Base-by-base conservation (phyloP, 2,888 invertebrate genomes). In the Therioaphis trifolii region DNA sequence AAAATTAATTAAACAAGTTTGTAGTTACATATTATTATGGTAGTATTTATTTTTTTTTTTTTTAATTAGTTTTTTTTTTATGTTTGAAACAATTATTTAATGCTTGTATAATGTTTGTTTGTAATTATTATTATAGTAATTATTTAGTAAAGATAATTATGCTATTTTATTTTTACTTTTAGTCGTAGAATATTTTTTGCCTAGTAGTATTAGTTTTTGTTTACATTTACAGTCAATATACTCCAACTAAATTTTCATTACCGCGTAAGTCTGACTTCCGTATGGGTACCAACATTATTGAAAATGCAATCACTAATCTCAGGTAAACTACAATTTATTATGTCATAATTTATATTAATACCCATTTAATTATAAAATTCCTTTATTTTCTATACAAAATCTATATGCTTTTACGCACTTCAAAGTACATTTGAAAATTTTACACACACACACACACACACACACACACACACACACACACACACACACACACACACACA, bases 161-260 rank as follows among this genome's bases (percentile, higher is more conserved):
- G 61, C 18, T 75, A n/a, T 78, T 27, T 71, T 76, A 27, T 71
- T 80, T 74, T 85, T 85, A 63, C 82, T 85, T 79, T 85, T 84
- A 82, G 80, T 63, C 84, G 76, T 79, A 68, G 75, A 76, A 86
- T 85, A 85, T 85, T 87, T 86, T 86, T 85, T 84, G 66, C 85
- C 85, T 86, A 86, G 85, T 86, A 86, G 84, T 76, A 75, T 82
- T 86, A 85, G 86, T 86, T 87, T 87, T 84, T 84, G 43, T 79
- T 85, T 84, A 63, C 68, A 24, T 85, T 86, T 85, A 71, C 93
- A 95, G 94, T 92, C 94, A 94, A 90, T 94, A 94, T 92, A 94
- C 94, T 90, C 93, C 94, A 88, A 93, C 92, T 90, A 91, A 94
- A 89, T 91, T 94, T 90, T 94, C 94, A 89, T 92, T 95, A 89